Evolutionary conservation across 92 coral and sea anemone species (phyloP).

Genomic region (Isaurus tuberculatus): DNA sequence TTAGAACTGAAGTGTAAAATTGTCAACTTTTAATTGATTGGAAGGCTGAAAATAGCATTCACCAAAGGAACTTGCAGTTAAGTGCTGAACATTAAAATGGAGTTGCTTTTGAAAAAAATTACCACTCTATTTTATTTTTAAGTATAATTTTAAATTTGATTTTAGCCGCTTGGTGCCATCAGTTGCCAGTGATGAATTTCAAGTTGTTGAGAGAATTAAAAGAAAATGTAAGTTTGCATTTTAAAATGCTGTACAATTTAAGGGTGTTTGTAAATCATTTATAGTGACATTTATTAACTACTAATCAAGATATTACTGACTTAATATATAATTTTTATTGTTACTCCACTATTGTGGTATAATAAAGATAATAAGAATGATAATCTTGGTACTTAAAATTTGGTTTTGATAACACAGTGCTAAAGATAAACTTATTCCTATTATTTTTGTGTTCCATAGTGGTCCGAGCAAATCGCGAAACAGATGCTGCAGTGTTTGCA

Average conservation of each 20-base stretch:
- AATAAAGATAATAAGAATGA: no score
- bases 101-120: no score
- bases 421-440: background rate
- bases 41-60: no score
- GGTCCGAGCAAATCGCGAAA: constrained; percentile 86
- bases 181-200: constrained; percentile 91
- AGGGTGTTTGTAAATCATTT: background rate
- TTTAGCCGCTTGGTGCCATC: constrained; percentile 10
- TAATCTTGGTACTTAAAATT: background rate
- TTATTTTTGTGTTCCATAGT: constrained; percentile 40
- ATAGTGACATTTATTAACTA: background rate
- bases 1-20: no score
- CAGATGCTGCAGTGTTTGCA: constrained; percentile 95
- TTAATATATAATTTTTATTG: no score
- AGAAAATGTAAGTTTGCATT: constrained; percentile 96
- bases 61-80: no score
- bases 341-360: no score
- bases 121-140: no score
- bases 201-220: constrained; percentile 92
- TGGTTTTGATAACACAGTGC: background rate
- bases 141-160: no score
- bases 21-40: no score
- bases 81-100: no score
- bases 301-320: background rate
- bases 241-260: no score